phyloP scores from a whole-genome alignment of 1,140 invertebrate genomes.

The Copidosoma floridanum region DNA sequence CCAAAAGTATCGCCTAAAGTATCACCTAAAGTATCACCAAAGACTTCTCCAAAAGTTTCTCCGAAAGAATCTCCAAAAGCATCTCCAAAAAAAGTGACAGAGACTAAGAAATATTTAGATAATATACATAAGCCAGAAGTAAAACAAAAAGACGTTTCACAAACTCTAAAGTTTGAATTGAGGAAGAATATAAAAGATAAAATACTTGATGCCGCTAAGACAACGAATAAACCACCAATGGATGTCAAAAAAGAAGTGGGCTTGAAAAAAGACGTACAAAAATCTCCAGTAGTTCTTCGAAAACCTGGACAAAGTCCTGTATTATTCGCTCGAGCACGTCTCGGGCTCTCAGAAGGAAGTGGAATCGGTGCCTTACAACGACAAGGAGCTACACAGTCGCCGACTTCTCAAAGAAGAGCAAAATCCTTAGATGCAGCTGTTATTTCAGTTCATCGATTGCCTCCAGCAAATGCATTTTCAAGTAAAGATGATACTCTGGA shows the following conservation, averaged over 20 bases:
- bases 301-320: constrained; percentile 72
- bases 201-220: constrained; percentile 6
- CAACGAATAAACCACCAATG: constrained; percentile 14
- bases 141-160: not conserved
- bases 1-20: constrained; percentile 22
- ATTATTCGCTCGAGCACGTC: constrained; percentile 71
- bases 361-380: constrained; percentile 69
- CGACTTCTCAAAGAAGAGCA: constrained; percentile 69
- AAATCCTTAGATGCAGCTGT: constrained; percentile 82
- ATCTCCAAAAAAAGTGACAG: not conserved
- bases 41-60: constrained; percentile 27
- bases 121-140: constrained; percentile 4
- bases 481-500: constrained; percentile 84
- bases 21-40: constrained; percentile 19
- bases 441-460: constrained; percentile 73
- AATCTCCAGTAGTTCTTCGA: constrained; percentile 62
- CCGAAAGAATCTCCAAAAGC: constrained; percentile 1
- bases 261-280: constrained; percentile 44
- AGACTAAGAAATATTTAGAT: not conserved
- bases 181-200: not conserved
- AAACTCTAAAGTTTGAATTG: not conserved
- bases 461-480: constrained; percentile 81
- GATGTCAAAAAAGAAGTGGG: constrained; percentile 30
- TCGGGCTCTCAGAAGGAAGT: constrained; percentile 79
- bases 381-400: constrained; percentile 72